Evolutionary conservation across 2,113 vertebrate species (phyloP).

Genomic region (Solea senegalensis): DNA sequence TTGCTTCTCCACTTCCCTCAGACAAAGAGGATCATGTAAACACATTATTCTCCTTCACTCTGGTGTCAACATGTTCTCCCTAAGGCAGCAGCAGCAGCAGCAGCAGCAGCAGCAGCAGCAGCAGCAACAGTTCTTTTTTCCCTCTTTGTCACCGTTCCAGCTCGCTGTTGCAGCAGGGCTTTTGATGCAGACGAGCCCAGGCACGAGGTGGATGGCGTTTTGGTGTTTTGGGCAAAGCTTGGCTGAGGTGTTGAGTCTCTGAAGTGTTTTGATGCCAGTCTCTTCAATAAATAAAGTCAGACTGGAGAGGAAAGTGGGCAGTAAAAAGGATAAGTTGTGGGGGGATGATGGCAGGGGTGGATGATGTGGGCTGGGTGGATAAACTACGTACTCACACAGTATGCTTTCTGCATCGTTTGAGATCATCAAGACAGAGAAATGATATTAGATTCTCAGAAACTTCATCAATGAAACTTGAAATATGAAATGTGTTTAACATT

Average conservation of each 20-base stretch:
- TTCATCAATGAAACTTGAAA: too few relatives aligned
- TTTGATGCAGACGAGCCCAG: constrained; percentile 19
- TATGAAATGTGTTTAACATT: too few relatives aligned
- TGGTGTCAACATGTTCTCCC: constrained; percentile 29
- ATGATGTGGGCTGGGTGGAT: too few relatives aligned
- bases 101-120: not conserved
- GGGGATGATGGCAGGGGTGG: constrained; percentile 35
- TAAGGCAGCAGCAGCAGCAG: constrained; percentile 2
- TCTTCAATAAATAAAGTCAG: constrained; percentile 21
- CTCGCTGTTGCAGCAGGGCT: constrained; percentile 10
- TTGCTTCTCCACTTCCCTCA: constrained; percentile 10
- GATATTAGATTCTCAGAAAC: too few relatives aligned
- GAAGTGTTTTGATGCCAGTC: constrained; percentile 27
- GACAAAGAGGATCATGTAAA: constrained; percentile 41
- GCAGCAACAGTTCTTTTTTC: not conserved
- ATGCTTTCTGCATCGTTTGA: too few relatives aligned
- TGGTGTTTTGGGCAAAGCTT: not conserved
- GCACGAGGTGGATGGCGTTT: not conserved
- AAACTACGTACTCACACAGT: too few relatives aligned
- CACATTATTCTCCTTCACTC: constrained; percentile 46
- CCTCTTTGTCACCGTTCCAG: not conserved
- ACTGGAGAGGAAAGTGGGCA: constrained; percentile 40
- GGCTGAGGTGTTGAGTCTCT: constrained; percentile 13
- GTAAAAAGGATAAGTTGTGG: constrained; percentile 36
- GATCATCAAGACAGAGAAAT: too few relatives aligned